Conservation (phyloP, 2,888 invertebrate genomes). For the Idaea straminata region DNA sequence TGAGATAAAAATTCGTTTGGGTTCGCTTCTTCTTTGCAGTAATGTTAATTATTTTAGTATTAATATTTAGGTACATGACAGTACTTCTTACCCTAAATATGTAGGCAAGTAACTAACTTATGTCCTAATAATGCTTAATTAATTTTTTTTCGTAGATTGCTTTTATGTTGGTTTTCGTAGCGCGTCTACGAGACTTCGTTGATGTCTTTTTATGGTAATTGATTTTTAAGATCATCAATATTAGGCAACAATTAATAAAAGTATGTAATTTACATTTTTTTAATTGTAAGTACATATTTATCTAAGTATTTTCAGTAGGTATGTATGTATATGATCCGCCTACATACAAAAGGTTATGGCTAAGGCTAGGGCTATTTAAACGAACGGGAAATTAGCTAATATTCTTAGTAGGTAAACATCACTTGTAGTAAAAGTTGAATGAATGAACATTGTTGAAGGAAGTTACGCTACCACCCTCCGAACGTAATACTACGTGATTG, state of each 20-base stretch:
- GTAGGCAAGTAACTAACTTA: too few species aligned
- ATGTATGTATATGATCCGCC: too few species aligned
- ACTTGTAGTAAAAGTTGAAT: background rate
- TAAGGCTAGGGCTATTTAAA: background rate
- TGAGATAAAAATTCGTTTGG: too few species aligned
- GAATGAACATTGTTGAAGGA: background rate
- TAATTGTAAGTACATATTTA: too few species aligned
- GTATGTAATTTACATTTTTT: too few species aligned
- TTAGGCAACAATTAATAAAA: too few species aligned
- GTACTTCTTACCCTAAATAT: too few species aligned
- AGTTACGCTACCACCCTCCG: background rate
- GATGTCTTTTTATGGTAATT: slow-evolving; percentile 23
- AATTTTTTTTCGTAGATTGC: background rate
- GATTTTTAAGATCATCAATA: too few species aligned
- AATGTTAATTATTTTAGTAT: too few species aligned
- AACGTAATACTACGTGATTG: slow-evolving; percentile 17
- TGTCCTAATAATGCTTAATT: background rate
- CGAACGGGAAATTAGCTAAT: background rate
- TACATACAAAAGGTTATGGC: background rate
- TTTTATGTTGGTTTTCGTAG: slow-evolving; percentile 37
- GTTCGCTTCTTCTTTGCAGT: too few species aligned
- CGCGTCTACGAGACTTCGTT: slow-evolving; percentile 41
- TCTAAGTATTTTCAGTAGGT: too few species aligned
- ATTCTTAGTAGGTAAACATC: background rate
- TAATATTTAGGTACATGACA: too few species aligned